A percentile compares a stretch with the other conserved stretches of the same genome.
Conservation (phyloP, 2,888 invertebrate species). For the Cremastinae sp. region DNA sequence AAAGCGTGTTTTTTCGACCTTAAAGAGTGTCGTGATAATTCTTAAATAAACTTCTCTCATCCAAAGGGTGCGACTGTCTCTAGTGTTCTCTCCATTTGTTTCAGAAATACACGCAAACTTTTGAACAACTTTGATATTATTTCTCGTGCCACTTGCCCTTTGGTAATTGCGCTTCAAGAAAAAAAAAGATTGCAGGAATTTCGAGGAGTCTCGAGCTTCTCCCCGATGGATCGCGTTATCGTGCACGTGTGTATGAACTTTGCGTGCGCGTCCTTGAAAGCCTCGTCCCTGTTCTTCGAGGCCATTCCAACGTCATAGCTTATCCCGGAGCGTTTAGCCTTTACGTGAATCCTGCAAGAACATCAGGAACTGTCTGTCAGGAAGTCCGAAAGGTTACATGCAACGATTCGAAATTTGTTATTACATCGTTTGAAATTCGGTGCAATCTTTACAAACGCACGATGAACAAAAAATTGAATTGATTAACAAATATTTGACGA, state of each 20-base stretch:
- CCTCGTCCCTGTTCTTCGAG: constrained; percentile 18
- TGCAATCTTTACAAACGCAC: too few species aligned
- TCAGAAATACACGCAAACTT: not conserved
- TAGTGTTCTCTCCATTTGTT: not conserved
- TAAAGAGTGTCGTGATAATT: too few species aligned
- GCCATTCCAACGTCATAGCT: constrained; percentile 13
- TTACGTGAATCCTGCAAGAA: not conserved
- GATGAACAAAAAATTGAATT: too few species aligned
- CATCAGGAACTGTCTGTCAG: constrained; percentile 17
- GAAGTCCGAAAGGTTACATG: constrained; percentile 54
- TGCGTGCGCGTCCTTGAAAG: constrained; percentile 63
- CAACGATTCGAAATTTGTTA: constrained; percentile 1
- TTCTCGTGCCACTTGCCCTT: too few species aligned
- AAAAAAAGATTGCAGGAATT: constrained; percentile 21
- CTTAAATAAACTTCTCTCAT: too few species aligned
- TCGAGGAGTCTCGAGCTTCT: not conserved
- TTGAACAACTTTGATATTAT: constrained; percentile 1
- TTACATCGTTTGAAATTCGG: too few species aligned
- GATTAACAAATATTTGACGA: too few species aligned
- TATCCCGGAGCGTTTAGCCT: constrained; percentile 31
- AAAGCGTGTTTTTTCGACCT: too few species aligned
- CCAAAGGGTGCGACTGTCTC: not conserved
- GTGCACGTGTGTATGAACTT: constrained; percentile 50
- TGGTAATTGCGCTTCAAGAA: constrained; percentile 9
- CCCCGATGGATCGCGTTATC: constrained; percentile 27